Evolutionary conservation across 92 coral and sea anemone species (phyloP), one percentile per base, ranked within the genome.

Genomic region (Umimayanthus chanpuru): DNA sequence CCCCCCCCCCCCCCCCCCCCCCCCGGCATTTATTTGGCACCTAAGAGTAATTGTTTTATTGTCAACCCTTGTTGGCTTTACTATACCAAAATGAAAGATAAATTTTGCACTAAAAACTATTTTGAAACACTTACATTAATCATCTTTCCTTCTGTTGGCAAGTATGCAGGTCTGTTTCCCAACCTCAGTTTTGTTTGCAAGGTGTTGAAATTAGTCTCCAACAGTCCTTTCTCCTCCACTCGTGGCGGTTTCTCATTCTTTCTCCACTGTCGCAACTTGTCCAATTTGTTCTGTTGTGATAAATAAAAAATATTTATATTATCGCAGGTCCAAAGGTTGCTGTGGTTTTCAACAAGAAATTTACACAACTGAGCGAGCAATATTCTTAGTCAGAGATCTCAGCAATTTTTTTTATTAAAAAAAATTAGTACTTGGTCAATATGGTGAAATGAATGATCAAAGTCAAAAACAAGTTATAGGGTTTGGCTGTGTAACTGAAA

Each of bases 201-300:
- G 15, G 99, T 97, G 93, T 97, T 97, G 92, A 97, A 97, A 86
- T 95, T 92, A n/a, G 99, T 97, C 90, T 97, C 99, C 83, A 97
- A 92, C 85, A 85, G 89, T 16, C 97, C 99, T 88, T 97, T 97
- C 88, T 97, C 99, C 86, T 97, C 99, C 18, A 96, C 99, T 85
- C 95, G 90, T 4, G 99, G 99, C 30, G 98, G 99, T 88, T 97
- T 97, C 77, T 97, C 98, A 68, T 92, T 93, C 80, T 93, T 92
- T 66, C 99, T 90, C 92, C 96, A 97, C 28, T 95, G 94, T 58
- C 98, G 95, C 26, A 95, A 89, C 41, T 94, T 94, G 82, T 97
- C 98, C 47, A 97, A 90, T 90, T 97, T 97, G 77, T 82, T 95
- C 99, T 97, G 85, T 28, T 26, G 67, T 25, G 8, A 23, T 25